Evolutionary conservation across 2,113 vertebrate species (phyloP).

Genomic region (Puma concolor): DNA sequence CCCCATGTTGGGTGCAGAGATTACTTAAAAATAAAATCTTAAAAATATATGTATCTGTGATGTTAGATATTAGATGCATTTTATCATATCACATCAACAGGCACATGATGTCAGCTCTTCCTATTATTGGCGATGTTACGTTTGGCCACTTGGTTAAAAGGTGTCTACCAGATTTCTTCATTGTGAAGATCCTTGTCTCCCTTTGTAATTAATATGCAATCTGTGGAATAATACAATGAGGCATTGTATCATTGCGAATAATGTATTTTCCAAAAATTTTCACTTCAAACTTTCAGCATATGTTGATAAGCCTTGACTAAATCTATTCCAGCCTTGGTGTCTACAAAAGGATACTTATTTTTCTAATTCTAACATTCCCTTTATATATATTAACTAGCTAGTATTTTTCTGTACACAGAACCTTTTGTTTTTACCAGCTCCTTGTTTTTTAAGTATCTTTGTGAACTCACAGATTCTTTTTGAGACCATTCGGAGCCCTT

Average conservation of each 20-base stretch:
- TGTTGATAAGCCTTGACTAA: background rate
- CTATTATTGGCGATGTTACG: background rate
- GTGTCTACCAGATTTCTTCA: background rate
- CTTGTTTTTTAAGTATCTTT: background rate
- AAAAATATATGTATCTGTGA: background rate
- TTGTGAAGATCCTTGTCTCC: background rate
- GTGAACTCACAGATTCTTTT: background rate
- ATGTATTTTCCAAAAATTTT: constrained; percentile 36
- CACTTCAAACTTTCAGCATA: background rate
- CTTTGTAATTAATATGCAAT: background rate
- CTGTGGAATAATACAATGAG: background rate
- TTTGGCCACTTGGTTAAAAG: background rate
- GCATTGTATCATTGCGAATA: background rate
- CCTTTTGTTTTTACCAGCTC: background rate
- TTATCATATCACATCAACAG: background rate
- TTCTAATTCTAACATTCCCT: background rate
- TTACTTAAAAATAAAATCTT: too few relatives aligned
- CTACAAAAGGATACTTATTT: constrained; percentile 21
- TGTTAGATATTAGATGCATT: background rate
- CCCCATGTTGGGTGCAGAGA: too few relatives aligned
- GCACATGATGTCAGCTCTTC: background rate
- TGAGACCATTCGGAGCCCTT: background rate
- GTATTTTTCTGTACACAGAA: constrained; percentile 10
- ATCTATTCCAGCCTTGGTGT: background rate
- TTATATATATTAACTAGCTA: background rate